These are phyloP conservation scores for Ormyrus nitidulus DNA, from an alignment of 2,888 invertebrate genomes.

Conservation along the genomic window DNA sequence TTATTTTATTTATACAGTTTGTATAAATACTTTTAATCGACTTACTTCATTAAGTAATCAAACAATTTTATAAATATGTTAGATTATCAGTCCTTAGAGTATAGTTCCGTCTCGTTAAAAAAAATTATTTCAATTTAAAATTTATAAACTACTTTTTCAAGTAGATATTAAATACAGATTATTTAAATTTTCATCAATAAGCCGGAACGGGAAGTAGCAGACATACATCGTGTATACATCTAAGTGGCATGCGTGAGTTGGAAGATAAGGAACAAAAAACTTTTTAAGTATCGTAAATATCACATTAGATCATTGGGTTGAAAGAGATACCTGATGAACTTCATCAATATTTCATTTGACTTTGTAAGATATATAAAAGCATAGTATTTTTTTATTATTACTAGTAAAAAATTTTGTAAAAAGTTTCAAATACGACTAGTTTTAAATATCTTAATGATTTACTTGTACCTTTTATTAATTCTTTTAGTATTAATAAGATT, in stretches of 20 bases:
- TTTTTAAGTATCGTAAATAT: slow-evolving; percentile 60
- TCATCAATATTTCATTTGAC: too few relatives aligned
- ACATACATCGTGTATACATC: slow-evolving; percentile 36
- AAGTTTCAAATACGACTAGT: background rate
- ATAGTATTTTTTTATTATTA: slow-evolving; percentile 42
- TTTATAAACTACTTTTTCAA: slow-evolving; percentile 8
- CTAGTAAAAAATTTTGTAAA: background rate
- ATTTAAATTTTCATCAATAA: slow-evolving; percentile 39
- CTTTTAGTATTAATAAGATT: background rate
- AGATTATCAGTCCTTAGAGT: slow-evolving; percentile 63
- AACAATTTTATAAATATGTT: slow-evolving; percentile 62
- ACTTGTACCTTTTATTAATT: background rate
- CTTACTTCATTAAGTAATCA: slow-evolving; percentile 63
- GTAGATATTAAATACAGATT: slow-evolving; percentile 14
- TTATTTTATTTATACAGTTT: slow-evolving; percentile 55
- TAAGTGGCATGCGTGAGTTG: slow-evolving; percentile 43
- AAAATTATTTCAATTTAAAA: slow-evolving; percentile 35
- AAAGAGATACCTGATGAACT: slow-evolving; percentile 43
- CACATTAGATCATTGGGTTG: slow-evolving; percentile 59
- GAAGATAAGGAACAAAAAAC: slow-evolving; percentile 51
- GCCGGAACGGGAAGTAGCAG: slow-evolving; percentile 42
- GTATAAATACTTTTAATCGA: slow-evolving; percentile 59
- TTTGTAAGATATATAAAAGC: too few relatives aligned
- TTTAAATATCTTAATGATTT: slow-evolving; percentile 1
- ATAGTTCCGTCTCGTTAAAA: slow-evolving; percentile 42